phyloP scores from a whole-genome alignment of 92 coral and sea anemone species.

The Actinostola sp. region DNA sequence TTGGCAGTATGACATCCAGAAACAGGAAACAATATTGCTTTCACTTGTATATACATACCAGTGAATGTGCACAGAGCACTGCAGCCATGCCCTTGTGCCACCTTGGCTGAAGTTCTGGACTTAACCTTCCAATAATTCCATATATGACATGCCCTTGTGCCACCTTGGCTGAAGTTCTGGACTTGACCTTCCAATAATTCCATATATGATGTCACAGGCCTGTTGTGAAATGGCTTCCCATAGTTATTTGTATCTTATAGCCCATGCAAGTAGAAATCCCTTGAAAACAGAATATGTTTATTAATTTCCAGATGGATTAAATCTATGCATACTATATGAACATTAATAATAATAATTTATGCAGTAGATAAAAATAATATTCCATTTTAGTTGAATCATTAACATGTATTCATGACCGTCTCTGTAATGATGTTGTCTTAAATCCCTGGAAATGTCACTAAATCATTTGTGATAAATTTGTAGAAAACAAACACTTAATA shows the following conservation, averaged over 20 bases:
- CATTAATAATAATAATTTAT: neutral
- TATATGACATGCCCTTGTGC: conserved; percentile 4
- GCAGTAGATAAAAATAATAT: no score
- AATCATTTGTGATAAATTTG: no score
- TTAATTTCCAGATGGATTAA: neutral
- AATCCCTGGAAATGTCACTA: no score
- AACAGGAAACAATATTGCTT: no score
- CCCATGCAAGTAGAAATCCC: conserved; percentile 37
- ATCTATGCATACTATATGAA: neutral
- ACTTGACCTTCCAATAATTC: neutral
- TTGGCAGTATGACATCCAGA: no score
- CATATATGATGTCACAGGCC: neutral
- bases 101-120: conserved; percentile 32
- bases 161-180: conserved; percentile 39
- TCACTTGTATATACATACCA: conserved; percentile 1
- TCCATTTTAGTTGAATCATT: no score
- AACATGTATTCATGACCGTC: no score
- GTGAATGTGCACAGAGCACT: conserved; percentile 14
- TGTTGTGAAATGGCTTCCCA: conserved; percentile 1
- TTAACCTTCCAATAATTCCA: neutral
- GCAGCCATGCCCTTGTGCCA: conserved; percentile 30
- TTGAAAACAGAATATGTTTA: neutral
- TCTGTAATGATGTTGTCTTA: no score
- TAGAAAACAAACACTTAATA: no score
- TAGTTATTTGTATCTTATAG: neutral